These are phyloP conservation scores for Parascotia fuliginaria DNA, from an alignment of 2,888 invertebrate species.

Conservation along the genomic window DNA sequence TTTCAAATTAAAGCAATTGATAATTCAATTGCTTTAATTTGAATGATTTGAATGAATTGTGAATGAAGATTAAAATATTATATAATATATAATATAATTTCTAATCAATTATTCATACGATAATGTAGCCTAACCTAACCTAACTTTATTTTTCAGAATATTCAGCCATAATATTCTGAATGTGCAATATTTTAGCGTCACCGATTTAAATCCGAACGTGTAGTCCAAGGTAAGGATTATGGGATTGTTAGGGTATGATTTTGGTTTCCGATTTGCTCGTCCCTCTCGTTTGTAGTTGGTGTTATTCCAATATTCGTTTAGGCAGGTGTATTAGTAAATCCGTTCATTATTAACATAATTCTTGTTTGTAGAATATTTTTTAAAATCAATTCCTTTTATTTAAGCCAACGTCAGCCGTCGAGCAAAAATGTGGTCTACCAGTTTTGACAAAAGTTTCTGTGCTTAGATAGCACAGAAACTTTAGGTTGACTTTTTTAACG, in stretches of 20 bases:
- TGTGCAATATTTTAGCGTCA: conserved; percentile 50
- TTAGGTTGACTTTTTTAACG: too few species aligned
- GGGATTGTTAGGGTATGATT: conserved; percentile 66
- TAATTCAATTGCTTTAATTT: too few species aligned
- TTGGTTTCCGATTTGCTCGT: conserved; percentile 68
- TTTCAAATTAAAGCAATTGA: too few species aligned
- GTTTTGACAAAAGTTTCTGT: too few species aligned
- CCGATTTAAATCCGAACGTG: conserved; percentile 51
- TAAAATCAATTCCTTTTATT: background rate
- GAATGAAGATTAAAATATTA: too few species aligned
- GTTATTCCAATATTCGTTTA: conserved; percentile 18
- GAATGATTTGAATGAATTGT: too few species aligned
- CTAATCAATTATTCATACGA: too few species aligned
- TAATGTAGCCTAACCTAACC: too few species aligned
- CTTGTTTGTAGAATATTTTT: background rate
- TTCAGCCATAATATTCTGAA: background rate
- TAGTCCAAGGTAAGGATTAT: conserved; percentile 59
- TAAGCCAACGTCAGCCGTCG: too few species aligned
- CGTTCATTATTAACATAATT: background rate
- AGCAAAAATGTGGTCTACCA: too few species aligned
- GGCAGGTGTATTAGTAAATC: conserved; percentile 2
- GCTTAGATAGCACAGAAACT: too few species aligned
- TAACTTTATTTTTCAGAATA: background rate
- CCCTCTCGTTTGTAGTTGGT: conserved; percentile 31
- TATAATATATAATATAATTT: too few species aligned